These are phyloP conservation scores for Plagodis dolabraria DNA, from an alignment of 2,888 invertebrate genomes.

Conservation along the genomic window DNA sequence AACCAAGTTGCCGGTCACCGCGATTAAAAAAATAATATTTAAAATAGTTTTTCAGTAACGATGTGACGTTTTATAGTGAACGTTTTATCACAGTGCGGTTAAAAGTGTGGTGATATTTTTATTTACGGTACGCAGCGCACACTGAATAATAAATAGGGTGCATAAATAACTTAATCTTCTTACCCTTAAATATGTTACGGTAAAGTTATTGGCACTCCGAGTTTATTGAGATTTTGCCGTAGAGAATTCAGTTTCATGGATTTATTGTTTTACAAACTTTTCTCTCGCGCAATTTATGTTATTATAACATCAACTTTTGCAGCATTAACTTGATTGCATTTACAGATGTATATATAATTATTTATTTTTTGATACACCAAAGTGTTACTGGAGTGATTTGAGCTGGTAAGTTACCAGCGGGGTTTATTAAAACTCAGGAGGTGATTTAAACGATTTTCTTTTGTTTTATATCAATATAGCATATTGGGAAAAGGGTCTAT, in stretches of 20 bases:
- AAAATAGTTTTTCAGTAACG: conserved; percentile 1
- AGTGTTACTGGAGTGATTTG: neutral
- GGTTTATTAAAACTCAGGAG: too few species aligned
- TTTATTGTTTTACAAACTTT: conserved; percentile 20
- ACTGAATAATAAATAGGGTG: conserved; percentile 20
- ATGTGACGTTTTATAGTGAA: conserved; percentile 18
- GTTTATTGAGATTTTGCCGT: conserved; percentile 23
- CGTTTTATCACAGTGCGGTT: conserved; percentile 3
- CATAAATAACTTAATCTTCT: conserved; percentile 34
- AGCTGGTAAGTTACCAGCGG: too few species aligned
- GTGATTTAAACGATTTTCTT: too few species aligned
- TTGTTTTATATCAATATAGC: too few species aligned
- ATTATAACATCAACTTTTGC: neutral
- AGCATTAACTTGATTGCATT: neutral
- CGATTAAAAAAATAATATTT: conserved; percentile 20
- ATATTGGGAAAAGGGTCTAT: too few species aligned
- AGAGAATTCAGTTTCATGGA: conserved; percentile 19
- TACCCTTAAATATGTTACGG: conserved; percentile 32
- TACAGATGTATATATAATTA: neutral
- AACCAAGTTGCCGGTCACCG: conserved; percentile 29
- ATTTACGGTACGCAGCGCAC: conserved; percentile 15
- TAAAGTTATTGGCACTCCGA: conserved; percentile 31
- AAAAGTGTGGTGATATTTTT: conserved; percentile 17
- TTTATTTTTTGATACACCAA: neutral
- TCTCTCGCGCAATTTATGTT: conserved; percentile 5